These are phyloP conservation scores for Acromyrmex heyeri DNA, from an alignment of 1,140 invertebrate genomes.

Conservation along the genomic window DNA sequence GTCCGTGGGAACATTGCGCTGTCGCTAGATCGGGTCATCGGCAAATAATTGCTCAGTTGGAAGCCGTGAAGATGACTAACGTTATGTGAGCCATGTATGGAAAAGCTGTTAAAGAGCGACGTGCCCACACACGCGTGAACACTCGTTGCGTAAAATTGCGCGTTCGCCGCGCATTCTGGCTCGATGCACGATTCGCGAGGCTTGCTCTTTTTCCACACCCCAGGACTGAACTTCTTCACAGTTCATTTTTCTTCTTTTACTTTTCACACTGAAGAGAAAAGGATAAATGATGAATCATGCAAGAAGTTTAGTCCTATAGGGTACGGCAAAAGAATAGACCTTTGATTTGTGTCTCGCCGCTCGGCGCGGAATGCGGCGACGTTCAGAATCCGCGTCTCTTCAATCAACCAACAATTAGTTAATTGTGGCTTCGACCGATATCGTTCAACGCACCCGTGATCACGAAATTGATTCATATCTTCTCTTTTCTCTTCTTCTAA, in stretches of 20 bases:
- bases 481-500: neutral
- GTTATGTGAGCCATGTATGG: neutral
- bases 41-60: neutral
- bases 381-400: neutral
- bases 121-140: neutral
- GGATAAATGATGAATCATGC: too few relatives aligned
- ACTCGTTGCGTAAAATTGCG: neutral
- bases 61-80: neutral
- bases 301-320: too few relatives aligned
- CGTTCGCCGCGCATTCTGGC: neutral
- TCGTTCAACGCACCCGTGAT: neutral
- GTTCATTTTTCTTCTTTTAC: too few relatives aligned
- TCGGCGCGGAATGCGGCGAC: neutral
- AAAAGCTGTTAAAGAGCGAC: neutral
- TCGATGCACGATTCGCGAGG: neutral
- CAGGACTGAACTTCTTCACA: too few relatives aligned
- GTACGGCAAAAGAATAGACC: too few relatives aligned
- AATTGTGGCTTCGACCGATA: neutral
- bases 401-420: conserved; percentile 1
- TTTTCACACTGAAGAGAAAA: too few relatives aligned
- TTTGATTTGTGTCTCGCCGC: neutral
- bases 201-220: too few relatives aligned
- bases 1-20: neutral
- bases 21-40: neutral
- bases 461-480: neutral